phyloP scores from a whole-genome alignment of 92 coral and sea anemone genomes.

The Porites rus region DNA sequence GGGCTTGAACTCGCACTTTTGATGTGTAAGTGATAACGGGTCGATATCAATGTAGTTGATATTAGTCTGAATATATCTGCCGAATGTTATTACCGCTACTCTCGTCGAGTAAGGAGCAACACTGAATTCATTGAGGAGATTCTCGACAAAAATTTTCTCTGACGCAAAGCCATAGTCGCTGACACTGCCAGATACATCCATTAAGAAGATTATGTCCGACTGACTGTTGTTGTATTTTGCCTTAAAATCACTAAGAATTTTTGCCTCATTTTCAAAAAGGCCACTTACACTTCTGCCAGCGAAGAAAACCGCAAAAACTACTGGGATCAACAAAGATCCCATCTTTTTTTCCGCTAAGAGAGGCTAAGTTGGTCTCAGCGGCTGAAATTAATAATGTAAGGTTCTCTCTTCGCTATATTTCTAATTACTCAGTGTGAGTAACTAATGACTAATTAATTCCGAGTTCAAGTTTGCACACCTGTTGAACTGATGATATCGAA shows the following conservation, averaged over 20 bases:
- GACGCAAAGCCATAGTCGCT: slow-evolving; percentile 72
- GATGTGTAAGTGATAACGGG: slow-evolving; percentile 68
- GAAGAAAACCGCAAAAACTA: neutral
- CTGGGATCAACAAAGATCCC: neutral
- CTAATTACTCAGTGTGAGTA: neutral
- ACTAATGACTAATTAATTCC: slow-evolving; percentile 7
- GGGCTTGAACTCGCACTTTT: slow-evolving; percentile 93
- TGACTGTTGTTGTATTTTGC: slow-evolving; percentile 87
- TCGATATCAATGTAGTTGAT: slow-evolving; percentile 91
- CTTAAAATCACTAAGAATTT: slow-evolving; percentile 73
- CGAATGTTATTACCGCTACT: slow-evolving; percentile 88
- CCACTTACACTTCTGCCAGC: slow-evolving; percentile 11
- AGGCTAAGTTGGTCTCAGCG: neutral
- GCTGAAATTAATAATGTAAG: neutral
- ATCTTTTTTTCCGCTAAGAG: neutral
- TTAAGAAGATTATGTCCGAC: slow-evolving; percentile 84
- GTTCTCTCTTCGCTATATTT: neutral
- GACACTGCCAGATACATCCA: slow-evolving; percentile 98
- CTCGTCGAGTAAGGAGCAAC: slow-evolving; percentile 94
- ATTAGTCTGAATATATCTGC: slow-evolving; percentile 71
- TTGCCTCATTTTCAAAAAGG: slow-evolving; percentile 67
- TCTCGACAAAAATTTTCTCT: slow-evolving; percentile 90
- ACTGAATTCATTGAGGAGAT: slow-evolving; percentile 90
- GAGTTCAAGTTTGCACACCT: slow-evolving; percentile 20
- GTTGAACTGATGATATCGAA: neutral